Conservation (phyloP, 2,113 vertebrate species). For the Spermophilus dauricus region DNA sequence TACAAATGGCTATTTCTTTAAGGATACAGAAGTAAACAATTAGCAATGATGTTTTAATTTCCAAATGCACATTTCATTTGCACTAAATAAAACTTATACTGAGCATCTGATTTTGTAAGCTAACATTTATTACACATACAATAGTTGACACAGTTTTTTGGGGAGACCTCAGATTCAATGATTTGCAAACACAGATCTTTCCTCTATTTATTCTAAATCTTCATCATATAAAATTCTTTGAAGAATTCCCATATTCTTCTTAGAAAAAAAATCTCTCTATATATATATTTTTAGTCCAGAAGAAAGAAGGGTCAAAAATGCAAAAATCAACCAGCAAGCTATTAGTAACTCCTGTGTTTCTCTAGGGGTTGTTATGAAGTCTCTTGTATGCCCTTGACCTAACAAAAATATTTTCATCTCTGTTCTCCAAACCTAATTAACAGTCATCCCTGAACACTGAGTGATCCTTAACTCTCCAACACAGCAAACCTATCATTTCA, state of each 20-base stretch:
- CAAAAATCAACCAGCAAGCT: not conserved
- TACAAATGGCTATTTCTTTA: not conserved
- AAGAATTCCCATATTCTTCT: not conserved
- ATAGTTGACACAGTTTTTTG: not conserved
- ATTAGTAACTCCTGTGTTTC: not conserved
- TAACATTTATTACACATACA: slow-evolving; percentile 35
- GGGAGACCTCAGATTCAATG: not conserved
- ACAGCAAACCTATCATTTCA: not conserved
- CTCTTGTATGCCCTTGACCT: not conserved
- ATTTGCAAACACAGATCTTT: not conserved
- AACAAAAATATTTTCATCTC: not conserved
- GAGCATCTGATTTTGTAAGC: not conserved
- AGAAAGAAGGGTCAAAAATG: not conserved
- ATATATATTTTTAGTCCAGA: not conserved
- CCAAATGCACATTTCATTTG: slow-evolving; percentile 24
- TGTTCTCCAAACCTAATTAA: not conserved
- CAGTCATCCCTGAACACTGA: not conserved
- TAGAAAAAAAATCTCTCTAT: not conserved
- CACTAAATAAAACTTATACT: slow-evolving; percentile 46
- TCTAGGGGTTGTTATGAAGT: not conserved
- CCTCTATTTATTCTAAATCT: not conserved
- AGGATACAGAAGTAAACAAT: slow-evolving; percentile 60
- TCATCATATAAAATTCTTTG: not conserved
- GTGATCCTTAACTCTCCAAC: not conserved
- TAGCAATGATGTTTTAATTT: slow-evolving; percentile 1